Percentiles rank a stretch among this genome's conserved stretches.
These are phyloP conservation scores for Bovichtus variegatus DNA, from an alignment of 2,797 vertebrate genomes.

Conservation along the genomic window DNA sequence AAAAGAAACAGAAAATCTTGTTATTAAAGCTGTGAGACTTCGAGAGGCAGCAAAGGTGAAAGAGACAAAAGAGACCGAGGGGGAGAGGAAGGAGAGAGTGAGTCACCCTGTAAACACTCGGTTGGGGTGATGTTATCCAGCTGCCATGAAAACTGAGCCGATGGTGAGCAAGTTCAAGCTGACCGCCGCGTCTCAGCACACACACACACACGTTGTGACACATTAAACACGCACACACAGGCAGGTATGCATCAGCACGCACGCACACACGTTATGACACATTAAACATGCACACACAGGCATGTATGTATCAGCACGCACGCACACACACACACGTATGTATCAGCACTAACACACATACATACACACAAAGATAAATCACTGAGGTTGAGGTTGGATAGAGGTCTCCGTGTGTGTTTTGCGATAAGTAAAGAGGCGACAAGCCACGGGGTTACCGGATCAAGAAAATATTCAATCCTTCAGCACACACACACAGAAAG, in stretches of 20 bases:
- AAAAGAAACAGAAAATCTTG: not conserved
- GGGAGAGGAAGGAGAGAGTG: conserved; percentile 39
- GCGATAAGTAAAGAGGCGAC: conserved; percentile 41
- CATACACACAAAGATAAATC: not conserved
- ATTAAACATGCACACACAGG: not conserved
- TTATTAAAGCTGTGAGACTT: conserved; percentile 3
- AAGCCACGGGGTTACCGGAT: conserved; percentile 53
- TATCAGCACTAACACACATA: too few species aligned
- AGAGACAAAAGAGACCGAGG: conserved; percentile 19
- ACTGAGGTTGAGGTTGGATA: conserved; percentile 8
- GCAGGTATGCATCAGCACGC: not conserved
- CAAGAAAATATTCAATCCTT: conserved; percentile 49
- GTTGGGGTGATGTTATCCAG: conserved; percentile 71
- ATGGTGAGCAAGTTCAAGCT: conserved; percentile 37
- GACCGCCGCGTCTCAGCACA: conserved; percentile 17
- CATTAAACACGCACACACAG: conserved; percentile 23
- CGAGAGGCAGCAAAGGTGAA: conserved; percentile 23
- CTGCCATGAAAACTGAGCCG: conserved; percentile 73
- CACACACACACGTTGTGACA: conserved; percentile 19
- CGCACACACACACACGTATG: not conserved
- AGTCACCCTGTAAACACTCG: conserved; percentile 76
- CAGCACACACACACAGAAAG: conserved; percentile 13
- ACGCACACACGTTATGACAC: conserved; percentile 13
- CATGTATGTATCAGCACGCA: not conserved
- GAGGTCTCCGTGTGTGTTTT: conserved; percentile 19